A percentile compares a stretch with the other conserved stretches of the same genome.
These are phyloP conservation scores for Enteromius thamalakanensis DNA, from an alignment of 2,797 vertebrate species.

Conservation along the genomic window DNA sequence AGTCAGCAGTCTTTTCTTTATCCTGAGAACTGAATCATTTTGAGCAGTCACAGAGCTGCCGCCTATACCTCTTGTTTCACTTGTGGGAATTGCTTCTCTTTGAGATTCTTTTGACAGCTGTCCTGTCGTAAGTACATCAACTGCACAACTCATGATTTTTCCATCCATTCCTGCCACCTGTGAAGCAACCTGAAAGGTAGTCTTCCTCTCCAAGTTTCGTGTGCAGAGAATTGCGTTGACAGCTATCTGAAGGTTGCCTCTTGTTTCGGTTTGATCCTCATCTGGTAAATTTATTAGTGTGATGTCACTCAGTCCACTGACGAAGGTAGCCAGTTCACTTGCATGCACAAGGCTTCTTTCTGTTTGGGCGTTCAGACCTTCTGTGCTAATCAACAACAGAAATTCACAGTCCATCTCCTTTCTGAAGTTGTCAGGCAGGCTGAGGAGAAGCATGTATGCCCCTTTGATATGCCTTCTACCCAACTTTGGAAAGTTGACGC, in stretches of 20 bases:
- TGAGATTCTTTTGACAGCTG: constrained; percentile 20
- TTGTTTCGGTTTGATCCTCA: constrained; percentile 59
- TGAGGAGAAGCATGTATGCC: constrained; percentile 67
- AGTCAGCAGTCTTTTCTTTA: constrained; percentile 77
- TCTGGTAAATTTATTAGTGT: constrained; percentile 73
- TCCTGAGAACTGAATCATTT: constrained; percentile 72
- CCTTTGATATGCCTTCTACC: constrained; percentile 64
- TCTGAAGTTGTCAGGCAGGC: constrained; percentile 69
- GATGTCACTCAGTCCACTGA: constrained; percentile 73
- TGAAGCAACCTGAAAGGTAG: constrained; percentile 66
- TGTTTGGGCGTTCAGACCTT: constrained; percentile 66
- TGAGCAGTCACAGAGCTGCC: constrained; percentile 71
- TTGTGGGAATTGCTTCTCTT: constrained; percentile 12
- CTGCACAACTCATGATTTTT: constrained; percentile 66
- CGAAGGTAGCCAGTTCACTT: constrained; percentile 75
- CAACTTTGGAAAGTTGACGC: constrained; percentile 75
- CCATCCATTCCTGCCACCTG: constrained; percentile 69
- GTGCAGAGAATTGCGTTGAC: constrained; percentile 73
- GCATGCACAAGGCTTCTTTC: constrained; percentile 58
- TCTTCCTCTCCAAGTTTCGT: constrained; percentile 64
- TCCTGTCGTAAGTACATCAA: constrained; percentile 61
- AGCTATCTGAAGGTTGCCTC: constrained; percentile 65
- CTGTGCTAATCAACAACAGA: constrained; percentile 72
- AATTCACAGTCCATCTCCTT: constrained; percentile 74
- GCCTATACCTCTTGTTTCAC: constrained; percentile 58